phyloP scores from a whole-genome alignment of 2,888 invertebrate genomes.

The Acrobasis repandana region DNA sequence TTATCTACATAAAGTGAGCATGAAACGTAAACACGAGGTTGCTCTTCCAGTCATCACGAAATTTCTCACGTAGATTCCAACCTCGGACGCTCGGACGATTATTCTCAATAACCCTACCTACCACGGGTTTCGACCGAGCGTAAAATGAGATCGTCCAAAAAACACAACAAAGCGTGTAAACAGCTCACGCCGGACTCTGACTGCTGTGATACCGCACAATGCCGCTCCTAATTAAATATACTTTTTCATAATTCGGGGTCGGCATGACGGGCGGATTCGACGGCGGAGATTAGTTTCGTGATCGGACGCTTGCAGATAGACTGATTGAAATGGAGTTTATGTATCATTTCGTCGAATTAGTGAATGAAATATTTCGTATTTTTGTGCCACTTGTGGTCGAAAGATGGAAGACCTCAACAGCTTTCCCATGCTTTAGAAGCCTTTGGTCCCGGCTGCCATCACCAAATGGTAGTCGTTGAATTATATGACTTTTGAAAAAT shows the following conservation, averaged over 20 bases:
- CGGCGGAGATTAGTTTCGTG: conserved; percentile 25
- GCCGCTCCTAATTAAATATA: conserved; percentile 41
- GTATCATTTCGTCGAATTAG: not conserved
- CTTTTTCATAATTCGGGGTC: conserved; percentile 44
- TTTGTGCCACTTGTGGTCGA: no score
- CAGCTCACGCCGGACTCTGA: conserved; percentile 25
- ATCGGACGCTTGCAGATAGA: not conserved
- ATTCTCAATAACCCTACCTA: not conserved
- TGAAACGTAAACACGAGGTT: no score
- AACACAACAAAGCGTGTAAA: conserved; percentile 12
- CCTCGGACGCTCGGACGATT: not conserved
- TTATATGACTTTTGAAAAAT: no score
- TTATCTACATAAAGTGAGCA: no score
- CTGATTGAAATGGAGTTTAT: not conserved
- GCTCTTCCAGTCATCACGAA: no score
- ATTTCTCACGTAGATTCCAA: not conserved
- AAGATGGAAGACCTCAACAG: no score
- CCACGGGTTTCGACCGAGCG: not conserved
- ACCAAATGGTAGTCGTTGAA: no score
- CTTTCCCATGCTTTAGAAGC: no score
- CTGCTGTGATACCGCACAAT: conserved; percentile 22
- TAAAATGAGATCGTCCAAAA: not conserved
- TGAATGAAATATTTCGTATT: no score
- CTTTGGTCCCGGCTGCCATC: no score
- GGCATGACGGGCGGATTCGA: conserved; percentile 15